Evolutionary conservation across 2,113 vertebrate species (phyloP).

Genomic region (Lepus timidus): DNA sequence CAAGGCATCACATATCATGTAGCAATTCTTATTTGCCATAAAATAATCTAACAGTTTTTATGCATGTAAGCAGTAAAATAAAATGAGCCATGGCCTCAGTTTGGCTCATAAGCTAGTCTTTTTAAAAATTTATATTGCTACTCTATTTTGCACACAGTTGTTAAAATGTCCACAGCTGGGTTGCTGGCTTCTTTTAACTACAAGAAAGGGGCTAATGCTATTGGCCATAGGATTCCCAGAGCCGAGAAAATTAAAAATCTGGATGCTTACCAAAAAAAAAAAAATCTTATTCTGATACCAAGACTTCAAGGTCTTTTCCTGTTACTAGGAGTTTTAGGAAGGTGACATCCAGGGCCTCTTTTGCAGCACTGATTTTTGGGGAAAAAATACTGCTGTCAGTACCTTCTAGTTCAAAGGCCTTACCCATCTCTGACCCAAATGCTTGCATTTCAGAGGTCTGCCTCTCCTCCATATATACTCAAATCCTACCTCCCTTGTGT

Average conservation of each 20-base stretch:
- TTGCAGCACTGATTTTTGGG: not conserved
- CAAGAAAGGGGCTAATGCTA: not conserved
- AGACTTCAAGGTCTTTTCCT: not conserved
- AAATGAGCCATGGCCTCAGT: not conserved
- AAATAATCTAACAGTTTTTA: not conserved
- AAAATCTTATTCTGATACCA: not conserved
- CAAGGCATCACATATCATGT: not conserved
- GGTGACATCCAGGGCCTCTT: not conserved
- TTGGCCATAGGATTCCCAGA: not conserved
- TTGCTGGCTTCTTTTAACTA: not conserved
- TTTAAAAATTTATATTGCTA: not conserved
- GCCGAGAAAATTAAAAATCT: not conserved
- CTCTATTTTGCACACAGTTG: not conserved
- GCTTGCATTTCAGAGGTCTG: not conserved
- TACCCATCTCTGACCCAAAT: no score
- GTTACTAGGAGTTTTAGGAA: not conserved
- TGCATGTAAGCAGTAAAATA: not conserved
- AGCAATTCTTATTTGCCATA: not conserved
- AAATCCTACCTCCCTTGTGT: conserved; percentile 81
- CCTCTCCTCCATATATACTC: conserved; percentile 56
- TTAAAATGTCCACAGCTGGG: conserved; percentile 10
- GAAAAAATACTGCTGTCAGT: not conserved
- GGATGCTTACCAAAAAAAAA: not conserved
- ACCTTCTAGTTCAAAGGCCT: not conserved
- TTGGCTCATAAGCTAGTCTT: not conserved